A percentile compares a stretch with the other conserved stretches of the same genome.
Evolutionary conservation across 2,113 vertebrate genomes (phyloP).

Genomic region (Amazona vittata): DNA sequence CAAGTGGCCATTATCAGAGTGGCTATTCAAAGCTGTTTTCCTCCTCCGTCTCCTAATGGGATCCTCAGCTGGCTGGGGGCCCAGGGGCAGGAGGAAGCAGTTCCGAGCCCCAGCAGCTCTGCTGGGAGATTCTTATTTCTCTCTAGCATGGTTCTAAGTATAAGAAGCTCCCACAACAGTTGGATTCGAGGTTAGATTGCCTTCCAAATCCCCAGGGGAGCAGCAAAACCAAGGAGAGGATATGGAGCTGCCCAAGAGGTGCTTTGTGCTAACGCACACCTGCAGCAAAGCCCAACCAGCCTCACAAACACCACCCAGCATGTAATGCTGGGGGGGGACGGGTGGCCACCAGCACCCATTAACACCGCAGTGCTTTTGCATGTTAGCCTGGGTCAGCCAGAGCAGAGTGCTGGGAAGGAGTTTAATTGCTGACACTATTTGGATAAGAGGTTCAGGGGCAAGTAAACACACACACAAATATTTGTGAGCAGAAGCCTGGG

Average conservation of each 20-base stretch:
- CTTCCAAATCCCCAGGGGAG: not conserved
- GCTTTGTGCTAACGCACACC: not conserved
- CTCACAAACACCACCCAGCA: not conserved
- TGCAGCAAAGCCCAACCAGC: not conserved
- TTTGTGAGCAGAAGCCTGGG: accelerated
- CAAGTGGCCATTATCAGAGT: not conserved
- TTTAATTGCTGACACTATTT: not conserved
- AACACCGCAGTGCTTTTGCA: not conserved
- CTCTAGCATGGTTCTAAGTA: not conserved
- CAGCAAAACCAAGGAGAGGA: not conserved
- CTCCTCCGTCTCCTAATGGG: not conserved
- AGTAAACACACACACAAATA: not conserved
- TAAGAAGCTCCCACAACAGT: not conserved
- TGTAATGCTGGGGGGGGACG: accelerated
- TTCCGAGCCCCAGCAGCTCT: accelerated
- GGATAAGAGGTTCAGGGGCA: not conserved
- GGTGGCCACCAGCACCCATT: not conserved
- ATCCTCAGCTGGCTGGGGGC: not conserved
- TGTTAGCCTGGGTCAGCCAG: not conserved
- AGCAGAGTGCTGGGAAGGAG: not conserved
- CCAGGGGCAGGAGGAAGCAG: not conserved
- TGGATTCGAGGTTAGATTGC: not conserved
- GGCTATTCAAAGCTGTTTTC: not conserved
- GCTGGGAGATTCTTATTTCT: not conserved
- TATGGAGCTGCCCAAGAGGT: not conserved